Percentiles rank a stretch among this genome's conserved stretches.
These are phyloP conservation scores for Brevipalpus yothersi DNA, from an alignment of 1,140 invertebrate species.

Conservation along the genomic window DNA sequence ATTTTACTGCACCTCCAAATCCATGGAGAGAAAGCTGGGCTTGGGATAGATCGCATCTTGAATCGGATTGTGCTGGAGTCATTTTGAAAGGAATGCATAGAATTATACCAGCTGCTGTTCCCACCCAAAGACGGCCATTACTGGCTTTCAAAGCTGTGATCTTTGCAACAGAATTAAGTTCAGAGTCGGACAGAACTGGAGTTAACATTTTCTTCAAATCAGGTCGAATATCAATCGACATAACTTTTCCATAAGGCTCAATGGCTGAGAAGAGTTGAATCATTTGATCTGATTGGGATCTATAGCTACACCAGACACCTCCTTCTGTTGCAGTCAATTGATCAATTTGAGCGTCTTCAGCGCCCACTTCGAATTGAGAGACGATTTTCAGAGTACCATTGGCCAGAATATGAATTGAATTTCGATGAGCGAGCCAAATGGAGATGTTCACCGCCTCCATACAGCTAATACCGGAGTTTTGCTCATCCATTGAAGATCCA, in stretches of 20 bases:
- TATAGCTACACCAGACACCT: conserved; percentile 94
- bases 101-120: too few species aligned
- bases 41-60: conserved; percentile 13
- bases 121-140: too few species aligned
- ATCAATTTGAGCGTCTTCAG: conserved; percentile 70
- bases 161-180: too few species aligned
- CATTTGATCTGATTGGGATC: too few species aligned
- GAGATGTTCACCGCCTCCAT: conserved; percentile 59
- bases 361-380: conserved; percentile 75
- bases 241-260: too few species aligned
- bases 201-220: conserved; percentile 96
- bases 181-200: conserved; percentile 18
- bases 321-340: conserved; percentile 89
- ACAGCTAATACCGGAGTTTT: conserved; percentile 34
- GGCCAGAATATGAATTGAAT: conserved; percentile 81
- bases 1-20: too few species aligned
- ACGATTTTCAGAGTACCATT: conserved; percentile 48
- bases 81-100: too few species aligned
- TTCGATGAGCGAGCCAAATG: conserved; percentile 93
- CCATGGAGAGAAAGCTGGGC: conserved; percentile 87
- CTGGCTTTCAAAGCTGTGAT: too few species aligned
- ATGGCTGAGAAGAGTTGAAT: too few species aligned
- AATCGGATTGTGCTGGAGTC: too few species aligned
- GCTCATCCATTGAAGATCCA: too few species aligned
- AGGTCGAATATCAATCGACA: too few species aligned